Evolutionary conservation across 2,797 vertebrate genomes (phyloP), one percentile per base, ranked within the genome.

Genomic region (Catharus ustulatus): DNA sequence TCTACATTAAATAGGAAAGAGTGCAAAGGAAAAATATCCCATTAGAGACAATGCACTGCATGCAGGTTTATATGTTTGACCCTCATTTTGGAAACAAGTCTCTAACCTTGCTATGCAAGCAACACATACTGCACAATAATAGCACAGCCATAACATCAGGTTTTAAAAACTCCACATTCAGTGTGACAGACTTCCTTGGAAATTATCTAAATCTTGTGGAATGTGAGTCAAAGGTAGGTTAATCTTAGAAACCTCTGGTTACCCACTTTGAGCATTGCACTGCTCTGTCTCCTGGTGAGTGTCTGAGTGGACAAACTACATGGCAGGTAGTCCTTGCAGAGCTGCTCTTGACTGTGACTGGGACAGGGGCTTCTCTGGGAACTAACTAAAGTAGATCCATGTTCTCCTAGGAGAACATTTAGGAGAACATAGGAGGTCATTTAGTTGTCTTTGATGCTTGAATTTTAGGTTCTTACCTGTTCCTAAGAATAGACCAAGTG

Each of bases 141-240:
- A 85, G 27, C 42, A 30, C 73, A 54, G 15, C 32, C 12, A 42
- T 71, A 61, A 23, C 27, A 62, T 38, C 57, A 42, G 2, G 34
- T 49, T 69, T 62, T 75, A 64, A 64, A 69, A 86, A 22, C 63
- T 87, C 72, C 43, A 67, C 18, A 30, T 89, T 81, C 61, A 7
- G 1, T 27, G 46, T 74, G 48, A 19, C 51, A 71, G 58, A 61
- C 1, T 59, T 92, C n/a, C 54, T 93, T 66, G 42, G 71, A 91
- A 77, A 77, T 42, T 13, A 68, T 49, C 23, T 79, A 42, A 61
- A 32, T 51, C 78, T 52, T 43, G 13, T 52, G 10, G 58, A 74
- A 45, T 59, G 46, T 26, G 84, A 80, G 66, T 64, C 63, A 91
- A 96, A 95, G 85, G 34, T 89, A 74, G 84, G 42, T 26, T 90